These are phyloP conservation scores for Busseola fusca DNA, from an alignment of 2,888 invertebrate genomes.

Conservation along the genomic window DNA sequence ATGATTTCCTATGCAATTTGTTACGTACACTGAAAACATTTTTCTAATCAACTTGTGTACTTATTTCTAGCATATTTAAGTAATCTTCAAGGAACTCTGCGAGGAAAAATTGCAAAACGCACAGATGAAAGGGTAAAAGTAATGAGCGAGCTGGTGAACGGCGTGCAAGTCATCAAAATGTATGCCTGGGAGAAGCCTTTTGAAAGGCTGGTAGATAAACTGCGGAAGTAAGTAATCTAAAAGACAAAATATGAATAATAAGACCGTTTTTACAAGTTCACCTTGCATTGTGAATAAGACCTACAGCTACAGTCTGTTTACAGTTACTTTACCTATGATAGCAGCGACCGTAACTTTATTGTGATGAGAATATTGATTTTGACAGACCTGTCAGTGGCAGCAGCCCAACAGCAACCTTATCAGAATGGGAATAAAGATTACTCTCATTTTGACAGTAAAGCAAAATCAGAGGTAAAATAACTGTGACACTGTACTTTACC, in stretches of 20 bases:
- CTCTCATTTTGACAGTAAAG: not conserved
- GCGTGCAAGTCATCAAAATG: conserved; percentile 96
- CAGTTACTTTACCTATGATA: too few species aligned
- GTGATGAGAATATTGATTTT: not conserved
- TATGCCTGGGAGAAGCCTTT: conserved; percentile 96
- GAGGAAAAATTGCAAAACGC: conserved; percentile 90
- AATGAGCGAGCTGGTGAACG: conserved; percentile 94
- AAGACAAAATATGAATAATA: not conserved
- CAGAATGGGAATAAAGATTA: not conserved
- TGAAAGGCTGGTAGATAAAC: conserved; percentile 90
- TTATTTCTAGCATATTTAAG: conserved; percentile 82
- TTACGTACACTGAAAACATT: conserved; percentile 10
- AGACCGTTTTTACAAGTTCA: not conserved
- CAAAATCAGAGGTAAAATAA: not conserved
- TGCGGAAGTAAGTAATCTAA: conserved; percentile 89
- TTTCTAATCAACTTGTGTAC: conserved; percentile 1
- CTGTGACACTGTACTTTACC: not conserved
- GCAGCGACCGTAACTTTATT: too few species aligned
- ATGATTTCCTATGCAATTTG: conserved; percentile 25
- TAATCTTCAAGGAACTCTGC: conserved; percentile 79
- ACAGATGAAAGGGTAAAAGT: conserved; percentile 93
- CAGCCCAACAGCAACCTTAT: not conserved
- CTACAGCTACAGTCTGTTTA: not conserved
- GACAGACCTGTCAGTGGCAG: not conserved
- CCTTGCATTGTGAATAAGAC: not conserved